Base-by-base conservation (phyloP, 2,797 vertebrate species). In the Danio kyathit region DNA sequence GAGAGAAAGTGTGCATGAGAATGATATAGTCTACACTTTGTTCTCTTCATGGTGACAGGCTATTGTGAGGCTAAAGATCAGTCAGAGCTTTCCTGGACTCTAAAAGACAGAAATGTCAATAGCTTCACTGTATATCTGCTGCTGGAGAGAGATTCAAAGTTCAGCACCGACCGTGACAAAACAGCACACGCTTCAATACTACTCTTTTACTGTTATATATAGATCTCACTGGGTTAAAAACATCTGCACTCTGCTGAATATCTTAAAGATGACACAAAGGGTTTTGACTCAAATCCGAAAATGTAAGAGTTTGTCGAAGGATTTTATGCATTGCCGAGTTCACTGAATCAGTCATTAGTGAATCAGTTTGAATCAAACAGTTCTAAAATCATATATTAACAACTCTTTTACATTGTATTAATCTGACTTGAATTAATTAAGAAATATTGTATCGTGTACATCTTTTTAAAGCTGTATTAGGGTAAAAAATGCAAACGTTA, bases 41-140 rank as follows among this genome's bases (percentile, higher is more conserved):
- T 71, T 79, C 64, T 71, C 57, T 78, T 48, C 38, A 54, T 66
- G 1, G 21, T 17, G 17, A 64, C 21, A 67, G 76, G 41, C 77
- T 80, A 61, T 81, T 86, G 71, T 87, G 71, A 67, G 59, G 46
- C 48, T 63, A 90, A 83, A 83, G 76, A 87, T 82, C 80, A 86
- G 73, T 84, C 71, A 40, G 69, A 80, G 54, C 59, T 76, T 79
- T 64, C 29, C 60, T 76, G n/a, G 4, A 84, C 63, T 86, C 86
- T 72, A 89, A 84, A 88, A 75, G 77, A 66, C 79, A 85, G 72
- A 83, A 82, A 84, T 79, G 84, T 87, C 88, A 88, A 92, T 91
- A 89, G 70, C 59, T 63, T 56, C 38, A 17, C 16, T 77, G 79
- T 89, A 85, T 76, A 83, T 90, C 84, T 82, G 12, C 75, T 74